These are phyloP conservation scores for Octopus sinensis DNA, from an alignment of 1,140 invertebrate species.

Conservation along the genomic window DNA sequence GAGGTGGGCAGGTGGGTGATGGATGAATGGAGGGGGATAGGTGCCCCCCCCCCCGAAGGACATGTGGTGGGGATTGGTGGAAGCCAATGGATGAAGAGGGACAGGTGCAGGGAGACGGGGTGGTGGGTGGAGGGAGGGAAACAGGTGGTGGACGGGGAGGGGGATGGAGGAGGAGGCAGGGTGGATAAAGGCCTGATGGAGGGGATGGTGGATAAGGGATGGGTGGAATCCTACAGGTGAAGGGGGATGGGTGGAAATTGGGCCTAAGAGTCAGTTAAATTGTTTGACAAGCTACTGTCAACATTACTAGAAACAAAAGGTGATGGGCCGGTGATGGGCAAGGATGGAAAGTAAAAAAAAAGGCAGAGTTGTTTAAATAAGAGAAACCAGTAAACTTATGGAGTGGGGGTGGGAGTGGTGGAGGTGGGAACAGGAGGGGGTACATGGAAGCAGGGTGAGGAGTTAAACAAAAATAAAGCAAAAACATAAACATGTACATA, in stretches of 20 bases:
- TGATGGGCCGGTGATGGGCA: too few relatives aligned
- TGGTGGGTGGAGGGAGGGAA: conserved; percentile 9
- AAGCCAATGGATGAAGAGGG: neutral
- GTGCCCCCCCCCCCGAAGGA: neutral
- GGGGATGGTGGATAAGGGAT: neutral
- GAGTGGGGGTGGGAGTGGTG: too few relatives aligned
- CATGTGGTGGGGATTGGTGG: neutral
- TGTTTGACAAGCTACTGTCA: too few relatives aligned
- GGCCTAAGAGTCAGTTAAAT: neutral
- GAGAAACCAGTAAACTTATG: too few relatives aligned
- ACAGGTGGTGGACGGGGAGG: conserved; percentile 1
- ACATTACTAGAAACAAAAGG: too few relatives aligned
- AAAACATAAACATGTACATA: too few relatives aligned
- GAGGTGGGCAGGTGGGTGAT: neutral
- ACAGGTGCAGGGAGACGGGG: neutral
- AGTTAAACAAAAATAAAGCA: too few relatives aligned
- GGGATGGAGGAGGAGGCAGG: neutral
- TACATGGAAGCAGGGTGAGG: too few relatives aligned
- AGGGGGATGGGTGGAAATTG: conserved; percentile 1
- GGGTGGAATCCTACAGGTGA: conserved; percentile 8
- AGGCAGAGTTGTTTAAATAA: too few relatives aligned
- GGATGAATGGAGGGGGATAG: neutral
- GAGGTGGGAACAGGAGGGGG: too few relatives aligned
- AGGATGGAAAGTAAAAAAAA: too few relatives aligned
- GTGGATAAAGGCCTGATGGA: neutral